Percentiles rank a stretch among this genome's conserved stretches.
These are phyloP conservation scores for Poecile montanus DNA, from an alignment of 2,797 vertebrate species.

Conservation along the genomic window DNA sequence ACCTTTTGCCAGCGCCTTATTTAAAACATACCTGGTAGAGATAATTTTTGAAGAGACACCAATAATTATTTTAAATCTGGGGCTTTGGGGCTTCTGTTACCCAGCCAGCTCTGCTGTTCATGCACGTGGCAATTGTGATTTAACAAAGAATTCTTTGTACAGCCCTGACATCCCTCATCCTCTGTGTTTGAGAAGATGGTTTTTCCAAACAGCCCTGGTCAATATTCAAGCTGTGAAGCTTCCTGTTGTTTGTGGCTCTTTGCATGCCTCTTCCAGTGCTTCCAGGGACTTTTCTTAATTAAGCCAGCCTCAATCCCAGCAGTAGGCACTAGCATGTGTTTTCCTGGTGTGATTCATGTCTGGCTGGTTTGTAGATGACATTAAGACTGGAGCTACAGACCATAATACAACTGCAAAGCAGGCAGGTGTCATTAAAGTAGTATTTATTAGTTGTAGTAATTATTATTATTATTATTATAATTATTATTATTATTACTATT, in stretches of 20 bases:
- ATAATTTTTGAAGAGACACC: neutral
- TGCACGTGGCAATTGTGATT: neutral
- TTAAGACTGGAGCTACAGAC: neutral
- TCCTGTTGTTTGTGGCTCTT: neutral
- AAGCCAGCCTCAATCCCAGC: neutral
- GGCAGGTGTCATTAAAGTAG: neutral
- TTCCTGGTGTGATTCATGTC: neutral
- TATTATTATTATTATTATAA: no score
- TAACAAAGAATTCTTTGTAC: neutral
- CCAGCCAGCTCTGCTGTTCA: neutral
- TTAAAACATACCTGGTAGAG: neutral
- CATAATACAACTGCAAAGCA: neutral
- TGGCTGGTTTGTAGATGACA: neutral
- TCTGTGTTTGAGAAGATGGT: neutral
- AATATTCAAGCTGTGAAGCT: neutral
- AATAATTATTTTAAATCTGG: neutral
- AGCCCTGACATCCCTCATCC: neutral
- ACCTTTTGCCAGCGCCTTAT: neutral
- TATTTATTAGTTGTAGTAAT: no score
- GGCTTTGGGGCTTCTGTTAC: neutral
- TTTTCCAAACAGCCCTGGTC: neutral
- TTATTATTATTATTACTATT: no score
- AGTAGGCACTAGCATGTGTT: neutral
- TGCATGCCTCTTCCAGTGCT: neutral
- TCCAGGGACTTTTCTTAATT: neutral